These are phyloP conservation scores for Syngnathus scovelli DNA, from an alignment of 2,113 vertebrate species.

Conservation along the genomic window DNA sequence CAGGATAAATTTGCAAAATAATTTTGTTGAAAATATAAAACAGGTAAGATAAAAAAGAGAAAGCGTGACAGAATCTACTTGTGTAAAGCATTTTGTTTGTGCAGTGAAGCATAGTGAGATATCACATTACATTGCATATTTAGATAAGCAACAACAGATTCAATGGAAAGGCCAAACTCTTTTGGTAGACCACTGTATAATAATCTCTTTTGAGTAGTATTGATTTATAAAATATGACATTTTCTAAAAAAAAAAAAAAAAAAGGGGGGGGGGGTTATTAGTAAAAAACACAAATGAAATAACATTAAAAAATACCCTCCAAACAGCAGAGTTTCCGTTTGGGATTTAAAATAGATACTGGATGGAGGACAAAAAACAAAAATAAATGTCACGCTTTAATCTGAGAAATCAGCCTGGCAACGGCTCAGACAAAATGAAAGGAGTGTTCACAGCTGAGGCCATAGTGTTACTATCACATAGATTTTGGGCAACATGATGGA, in stretches of 20 bases:
- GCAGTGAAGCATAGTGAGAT: background rate
- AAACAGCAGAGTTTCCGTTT: background rate
- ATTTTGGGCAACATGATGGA: conserved; percentile 50
- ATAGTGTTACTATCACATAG: conserved; percentile 42
- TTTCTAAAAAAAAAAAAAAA: background rate
- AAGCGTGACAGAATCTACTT: background rate
- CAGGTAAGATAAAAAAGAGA: no score
- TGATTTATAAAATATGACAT: background rate
- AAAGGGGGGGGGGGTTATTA: background rate
- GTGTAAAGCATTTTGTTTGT: background rate
- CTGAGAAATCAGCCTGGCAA: conserved; percentile 34
- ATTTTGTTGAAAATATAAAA: conserved; percentile 5
- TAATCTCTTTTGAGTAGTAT: background rate
- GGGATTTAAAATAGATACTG: conserved; percentile 6
- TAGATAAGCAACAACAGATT: background rate
- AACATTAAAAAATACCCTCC: background rate
- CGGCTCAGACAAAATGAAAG: conserved; percentile 43
- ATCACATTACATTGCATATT: background rate
- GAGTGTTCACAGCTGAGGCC: conserved; percentile 60
- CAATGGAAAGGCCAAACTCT: background rate
- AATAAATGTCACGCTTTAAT: conserved; percentile 23
- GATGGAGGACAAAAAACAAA: background rate
- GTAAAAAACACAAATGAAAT: background rate
- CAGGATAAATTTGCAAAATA: conserved; percentile 13
- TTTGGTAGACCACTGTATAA: background rate